These are phyloP conservation scores for Julus scandinavius DNA, from an alignment of 2,888 invertebrate genomes.

Conservation along the genomic window DNA sequence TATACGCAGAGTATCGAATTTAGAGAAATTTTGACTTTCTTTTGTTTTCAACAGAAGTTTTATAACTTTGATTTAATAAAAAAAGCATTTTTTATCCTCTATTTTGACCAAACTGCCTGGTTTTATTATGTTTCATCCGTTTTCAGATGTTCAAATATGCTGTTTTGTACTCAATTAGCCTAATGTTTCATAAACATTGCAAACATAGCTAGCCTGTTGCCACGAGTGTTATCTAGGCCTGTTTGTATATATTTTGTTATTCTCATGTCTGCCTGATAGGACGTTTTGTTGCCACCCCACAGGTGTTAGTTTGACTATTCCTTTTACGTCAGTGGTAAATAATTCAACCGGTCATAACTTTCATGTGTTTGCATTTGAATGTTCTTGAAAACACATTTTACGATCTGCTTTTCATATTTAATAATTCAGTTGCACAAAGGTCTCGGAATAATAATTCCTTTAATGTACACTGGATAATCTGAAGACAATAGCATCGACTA, in stretches of 20 bases:
- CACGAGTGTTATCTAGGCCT: not conserved
- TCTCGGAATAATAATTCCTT: not conserved
- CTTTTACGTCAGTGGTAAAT: constrained; percentile 8
- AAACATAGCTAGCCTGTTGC: not conserved
- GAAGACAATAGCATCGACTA: constrained; percentile 23
- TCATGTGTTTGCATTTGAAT: not conserved
- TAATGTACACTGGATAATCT: not conserved
- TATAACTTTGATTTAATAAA: too few species aligned
- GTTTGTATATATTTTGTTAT: not conserved
- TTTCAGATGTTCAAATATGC: too few species aligned
- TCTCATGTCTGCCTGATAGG: not conserved
- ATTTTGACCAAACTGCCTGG: too few species aligned
- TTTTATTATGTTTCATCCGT: not conserved
- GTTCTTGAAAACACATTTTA: constrained; percentile 18
- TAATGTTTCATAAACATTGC: too few species aligned
- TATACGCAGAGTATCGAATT: too few species aligned
- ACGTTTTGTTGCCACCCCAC: not conserved
- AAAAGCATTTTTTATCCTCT: too few species aligned
- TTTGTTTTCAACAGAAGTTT: too few species aligned
- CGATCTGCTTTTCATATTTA: not conserved
- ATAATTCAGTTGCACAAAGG: not conserved
- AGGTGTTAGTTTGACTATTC: not conserved
- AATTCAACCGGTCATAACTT: constrained; percentile 2
- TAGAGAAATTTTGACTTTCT: too few species aligned
- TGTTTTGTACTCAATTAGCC: too few species aligned